Base-by-base conservation (phyloP, 2,888 invertebrate species). In the Phragmatobia fuliginosa region DNA sequence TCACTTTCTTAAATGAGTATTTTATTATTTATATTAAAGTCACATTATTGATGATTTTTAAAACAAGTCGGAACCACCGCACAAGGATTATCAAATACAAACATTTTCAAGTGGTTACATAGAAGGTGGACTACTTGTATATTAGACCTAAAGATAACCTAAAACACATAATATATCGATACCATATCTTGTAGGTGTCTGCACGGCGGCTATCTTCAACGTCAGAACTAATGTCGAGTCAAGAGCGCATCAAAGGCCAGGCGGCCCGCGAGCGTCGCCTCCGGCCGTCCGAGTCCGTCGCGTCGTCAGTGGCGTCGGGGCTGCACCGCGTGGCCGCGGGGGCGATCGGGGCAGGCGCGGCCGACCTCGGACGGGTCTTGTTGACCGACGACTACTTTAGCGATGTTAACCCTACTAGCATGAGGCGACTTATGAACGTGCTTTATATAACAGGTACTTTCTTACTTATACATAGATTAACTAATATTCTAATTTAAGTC, bases 341-440 rank as follows among this genome's bases (percentile, higher is more conserved):
- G 82, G 80, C 85, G 16, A 74, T 62, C 0, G 78, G 73, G 3
- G 69, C 80, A 1, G 97, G 97, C 7, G 97, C 97, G 2, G 97
- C 97, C 60, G 95, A 92, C 79, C 87, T 96, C 36, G 95, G 98
- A 59, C 97, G 98, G 82, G 98, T 99, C 94, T 95, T 99, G 78
- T 96, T 99, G 31, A 99, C 99, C 1, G 99, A 99, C 88, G 99
- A 99, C 92, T 99, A 99, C 95, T 99, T 99, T 92, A 99, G 99
- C 85, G 99, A 99, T 91, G 99, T 99, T 76, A 99, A 99, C 95
- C 99, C 99, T 0, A 96, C 99, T 62, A 99, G 99, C 85, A 99
- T 99, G 99, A 95, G 99, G 74, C 96, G 99, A 67, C 96, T 99
- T 33, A 98, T 99, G 98, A 99, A 99, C 92, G 99, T 99, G 71